phyloP scores from a whole-genome alignment of 2,888 invertebrate genomes.

The Orchesella flavescens region DNA sequence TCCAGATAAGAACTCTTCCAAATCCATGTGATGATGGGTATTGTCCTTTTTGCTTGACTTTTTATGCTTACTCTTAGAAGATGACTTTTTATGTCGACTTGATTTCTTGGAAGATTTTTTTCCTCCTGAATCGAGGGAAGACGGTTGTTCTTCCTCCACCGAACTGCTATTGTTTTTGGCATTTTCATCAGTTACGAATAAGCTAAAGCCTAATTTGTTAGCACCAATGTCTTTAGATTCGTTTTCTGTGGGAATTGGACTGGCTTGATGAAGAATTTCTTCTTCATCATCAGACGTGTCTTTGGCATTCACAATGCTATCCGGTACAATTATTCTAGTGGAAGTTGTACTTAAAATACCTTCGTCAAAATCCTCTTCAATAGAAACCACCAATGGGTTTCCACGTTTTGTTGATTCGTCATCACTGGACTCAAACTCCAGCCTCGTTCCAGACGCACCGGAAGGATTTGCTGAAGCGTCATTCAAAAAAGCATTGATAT shows the following conservation, averaged over 20 bases:
- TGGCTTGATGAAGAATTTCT: conserved; percentile 36
- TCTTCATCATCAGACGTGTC: conserved; percentile 61
- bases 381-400: conserved; percentile 87
- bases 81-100: conserved; percentile 33
- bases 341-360: conserved; percentile 74
- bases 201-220: conserved; percentile 62
- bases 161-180: conserved; percentile 34
- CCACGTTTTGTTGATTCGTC: conserved; percentile 78
- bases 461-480: conserved; percentile 56
- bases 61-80: conserved; percentile 70
- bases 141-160: conserved; percentile 49
- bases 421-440: conserved; percentile 52
- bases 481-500: conserved; percentile 65
- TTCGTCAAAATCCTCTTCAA: conserved; percentile 88
- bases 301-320: conserved; percentile 25
- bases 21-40: conserved; percentile 77
- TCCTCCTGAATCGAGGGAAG: conserved; percentile 37
- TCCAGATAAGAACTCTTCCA: conserved; percentile 80
- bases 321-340: conserved; percentile 24
- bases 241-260: conserved; percentile 8
- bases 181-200: conserved; percentile 55
- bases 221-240: conserved; percentile 24
- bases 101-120: conserved; percentile 42
- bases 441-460: conserved; percentile 56
- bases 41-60: conserved; percentile 74